Percentiles rank a stretch among this genome's conserved stretches.
phyloP scores from a whole-genome alignment of 2,797 vertebrate species.

The Zonotrichia albicollis region DNA sequence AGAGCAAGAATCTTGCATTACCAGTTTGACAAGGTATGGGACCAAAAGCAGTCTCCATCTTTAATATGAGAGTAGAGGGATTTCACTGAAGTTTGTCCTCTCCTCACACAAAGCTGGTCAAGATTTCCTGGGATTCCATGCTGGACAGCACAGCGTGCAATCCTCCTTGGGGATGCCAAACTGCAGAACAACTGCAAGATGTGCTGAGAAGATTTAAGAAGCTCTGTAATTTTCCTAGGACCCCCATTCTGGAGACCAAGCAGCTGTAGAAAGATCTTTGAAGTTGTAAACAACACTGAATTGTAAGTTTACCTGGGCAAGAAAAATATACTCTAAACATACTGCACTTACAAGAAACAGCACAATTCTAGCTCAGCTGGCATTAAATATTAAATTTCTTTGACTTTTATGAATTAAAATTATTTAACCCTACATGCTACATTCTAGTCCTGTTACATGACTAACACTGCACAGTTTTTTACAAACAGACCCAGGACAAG shows the following conservation, averaged over 20 bases:
- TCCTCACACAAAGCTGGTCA: not conserved
- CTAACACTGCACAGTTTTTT: not conserved
- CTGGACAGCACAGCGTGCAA: not conserved
- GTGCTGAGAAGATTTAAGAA: not conserved
- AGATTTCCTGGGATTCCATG: not conserved
- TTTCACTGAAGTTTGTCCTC: not conserved
- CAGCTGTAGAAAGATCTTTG: not conserved
- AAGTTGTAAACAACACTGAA: not conserved
- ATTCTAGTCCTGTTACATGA: not conserved
- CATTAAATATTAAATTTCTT: not conserved
- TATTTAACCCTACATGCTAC: not conserved
- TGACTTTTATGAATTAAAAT: not conserved
- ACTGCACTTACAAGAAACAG: not conserved
- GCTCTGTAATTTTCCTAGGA: not conserved
- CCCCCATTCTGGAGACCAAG: not conserved
- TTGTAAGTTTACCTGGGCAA: not conserved
- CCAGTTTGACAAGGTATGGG: constrained; percentile 33
- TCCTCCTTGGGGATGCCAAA: not conserved
- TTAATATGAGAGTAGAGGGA: not conserved
- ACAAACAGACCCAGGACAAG: constrained; percentile 9
- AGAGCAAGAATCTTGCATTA: constrained; percentile 51
- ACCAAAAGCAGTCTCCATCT: constrained; percentile 52
- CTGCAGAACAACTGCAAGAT: not conserved
- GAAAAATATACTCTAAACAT: not conserved
- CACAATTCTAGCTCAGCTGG: not conserved